Evolutionary conservation across 2,797 vertebrate species (phyloP).

Genomic region (Pangasius mekongensis): DNA sequence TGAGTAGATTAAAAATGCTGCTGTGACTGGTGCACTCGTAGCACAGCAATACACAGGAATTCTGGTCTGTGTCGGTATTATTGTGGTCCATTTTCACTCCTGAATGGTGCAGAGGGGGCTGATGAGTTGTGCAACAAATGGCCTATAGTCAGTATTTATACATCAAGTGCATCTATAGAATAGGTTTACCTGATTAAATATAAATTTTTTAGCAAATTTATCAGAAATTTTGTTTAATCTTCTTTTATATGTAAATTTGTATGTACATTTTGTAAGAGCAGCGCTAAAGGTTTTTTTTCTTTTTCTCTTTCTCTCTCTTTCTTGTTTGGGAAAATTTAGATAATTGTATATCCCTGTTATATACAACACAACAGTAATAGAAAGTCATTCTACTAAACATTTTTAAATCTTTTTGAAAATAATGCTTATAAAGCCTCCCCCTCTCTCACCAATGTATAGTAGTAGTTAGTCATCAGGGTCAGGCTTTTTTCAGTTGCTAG

Average conservation of each 20-base stretch:
- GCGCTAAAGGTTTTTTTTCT: not conserved
- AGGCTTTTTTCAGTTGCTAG: slow-evolving; percentile 80
- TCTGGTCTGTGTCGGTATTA: not conserved
- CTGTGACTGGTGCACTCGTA: not conserved
- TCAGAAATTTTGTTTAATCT: not conserved
- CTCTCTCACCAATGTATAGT: slow-evolving; percentile 49
- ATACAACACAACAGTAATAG: not conserved
- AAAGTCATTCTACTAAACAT: not conserved
- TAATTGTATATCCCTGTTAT: not conserved
- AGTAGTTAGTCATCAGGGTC: slow-evolving; percentile 68
- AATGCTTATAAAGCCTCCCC: slow-evolving; percentile 39
- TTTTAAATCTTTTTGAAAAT: not conserved
- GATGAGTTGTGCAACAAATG: not conserved
- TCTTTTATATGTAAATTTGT: not conserved
- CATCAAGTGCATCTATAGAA: not conserved
- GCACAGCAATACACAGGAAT: not conserved
- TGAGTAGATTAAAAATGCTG: not conserved
- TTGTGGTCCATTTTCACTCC: not conserved
- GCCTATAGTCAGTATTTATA: not conserved
- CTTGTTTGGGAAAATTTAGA: not conserved
- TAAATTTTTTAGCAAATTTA: too few relatives aligned
- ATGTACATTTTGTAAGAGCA: not conserved
- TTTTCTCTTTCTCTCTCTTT: not conserved
- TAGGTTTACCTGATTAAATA: not conserved
- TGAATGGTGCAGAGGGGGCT: not conserved